Percentiles rank a stretch among this genome's conserved stretches.
These are phyloP conservation scores for Ptychadena robeensis DNA, from an alignment of 2,797 vertebrate genomes.

Conservation along the genomic window DNA sequence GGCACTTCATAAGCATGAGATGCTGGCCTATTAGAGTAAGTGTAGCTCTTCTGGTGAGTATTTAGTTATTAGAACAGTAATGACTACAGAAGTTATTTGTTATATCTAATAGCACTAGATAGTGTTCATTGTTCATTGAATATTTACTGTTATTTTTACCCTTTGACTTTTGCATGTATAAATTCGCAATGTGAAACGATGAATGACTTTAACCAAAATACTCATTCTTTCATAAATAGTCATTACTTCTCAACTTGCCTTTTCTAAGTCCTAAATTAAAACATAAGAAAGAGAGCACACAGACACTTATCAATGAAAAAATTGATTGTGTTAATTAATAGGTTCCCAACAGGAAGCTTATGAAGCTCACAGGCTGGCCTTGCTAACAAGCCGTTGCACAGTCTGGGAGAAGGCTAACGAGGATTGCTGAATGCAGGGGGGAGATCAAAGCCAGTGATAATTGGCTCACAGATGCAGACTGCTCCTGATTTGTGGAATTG, in stretches of 20 bases:
- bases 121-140: neutral
- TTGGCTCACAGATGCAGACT: slow-evolving; percentile 27
- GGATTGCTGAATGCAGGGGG: slow-evolving; percentile 40
- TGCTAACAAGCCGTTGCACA: slow-evolving; percentile 54
- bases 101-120: neutral
- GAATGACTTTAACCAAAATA: neutral
- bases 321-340: slow-evolving; percentile 55
- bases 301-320: slow-evolving; percentile 52
- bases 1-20: neutral
- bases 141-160: slow-evolving; percentile 1
- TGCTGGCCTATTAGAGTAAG: neutral
- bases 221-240: neutral
- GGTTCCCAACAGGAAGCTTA: slow-evolving; percentile 28
- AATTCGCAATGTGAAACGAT: slow-evolving; percentile 3
- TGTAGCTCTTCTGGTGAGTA: neutral
- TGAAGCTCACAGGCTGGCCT: slow-evolving; percentile 40
- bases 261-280: slow-evolving; percentile 14
- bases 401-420: slow-evolving; percentile 49
- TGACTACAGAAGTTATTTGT: neutral
- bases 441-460: slow-evolving; percentile 45
- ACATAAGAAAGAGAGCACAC: slow-evolving; percentile 4
- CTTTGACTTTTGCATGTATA: neutral
- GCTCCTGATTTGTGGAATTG: slow-evolving; percentile 31
- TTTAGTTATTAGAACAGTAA: neutral
- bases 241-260: neutral